Base-by-base conservation (phyloP, 2,113 vertebrate species). In the Meles meles region DNA sequence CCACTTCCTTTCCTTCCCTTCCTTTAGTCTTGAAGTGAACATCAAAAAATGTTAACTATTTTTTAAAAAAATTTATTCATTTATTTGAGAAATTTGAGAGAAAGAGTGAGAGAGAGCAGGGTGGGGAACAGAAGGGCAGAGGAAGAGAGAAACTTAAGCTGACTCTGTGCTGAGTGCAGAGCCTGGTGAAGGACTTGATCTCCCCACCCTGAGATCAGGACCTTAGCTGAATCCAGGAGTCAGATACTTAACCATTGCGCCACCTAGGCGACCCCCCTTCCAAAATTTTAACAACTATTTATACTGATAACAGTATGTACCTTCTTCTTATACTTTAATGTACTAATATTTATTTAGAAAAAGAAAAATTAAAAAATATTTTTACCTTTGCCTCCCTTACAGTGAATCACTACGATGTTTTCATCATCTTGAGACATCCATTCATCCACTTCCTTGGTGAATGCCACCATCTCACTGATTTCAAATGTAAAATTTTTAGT, bases 341-440 rank as follows among this genome's bases (percentile, higher is more conserved):
- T 65, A 71, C 59, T 12, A 59, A 39, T 55, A 74, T 76, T 96
- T 76, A 65, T 76, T 97, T 76, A 71, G 42, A 59, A 76, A 88
- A 42, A 67, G 49, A n/a, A 25, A 52, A 94, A 63, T 29, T 79
- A 42, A 18, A 47, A 15, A 72, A 71, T 1, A 17, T 20, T 39
- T 44, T 87, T 97, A 99, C 99, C 99, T 99, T 99, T 99, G 18
- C 99, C 99, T 94, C 99, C 99, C 98, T 99, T 99, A 94, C 99
- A 99, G 97, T 99, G 99, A 98, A 99, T 99, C 13, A 98, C 99
- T 69, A 99, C 96, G 37, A 99, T 88, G 25, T 99, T 99, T 89
- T 98, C 88, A 4, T 98, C 96, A 94, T 99, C 99, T 59, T 99
- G 98, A 20, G 98, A 97, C 99, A 99, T 99, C 99, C 99, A 99